These are phyloP conservation scores for Carettochelys insculpta DNA, from an alignment of 2,113 vertebrate genomes.

Conservation along the genomic window DNA sequence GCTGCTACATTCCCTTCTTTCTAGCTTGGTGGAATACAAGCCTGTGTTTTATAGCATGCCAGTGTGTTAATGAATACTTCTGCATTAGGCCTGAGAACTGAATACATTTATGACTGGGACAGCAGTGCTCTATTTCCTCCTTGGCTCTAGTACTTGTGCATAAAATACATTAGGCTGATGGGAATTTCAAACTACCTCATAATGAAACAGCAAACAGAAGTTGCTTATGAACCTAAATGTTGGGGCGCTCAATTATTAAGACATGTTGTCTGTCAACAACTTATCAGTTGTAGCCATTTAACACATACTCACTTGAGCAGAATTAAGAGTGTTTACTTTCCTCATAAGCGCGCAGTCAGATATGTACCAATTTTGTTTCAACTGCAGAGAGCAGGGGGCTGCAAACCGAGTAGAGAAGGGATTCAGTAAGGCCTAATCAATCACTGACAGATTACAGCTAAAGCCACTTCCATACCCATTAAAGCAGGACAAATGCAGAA, in stretches of 20 bases:
- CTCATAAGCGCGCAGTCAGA: constrained; percentile 90
- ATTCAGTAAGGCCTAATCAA: constrained; percentile 96
- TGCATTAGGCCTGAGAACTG: constrained; percentile 31
- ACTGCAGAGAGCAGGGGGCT: constrained; percentile 83
- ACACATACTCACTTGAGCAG: constrained; percentile 82
- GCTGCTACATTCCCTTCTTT: constrained; percentile 12
- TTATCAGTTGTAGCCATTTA: constrained; percentile 78
- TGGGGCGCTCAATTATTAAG: constrained; percentile 36
- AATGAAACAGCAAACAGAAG: constrained; percentile 24
- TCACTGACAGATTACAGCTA: constrained; percentile 99
- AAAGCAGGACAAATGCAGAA: constrained; percentile 99
- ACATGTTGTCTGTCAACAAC: constrained; percentile 71
- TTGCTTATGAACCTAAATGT: constrained; percentile 38
- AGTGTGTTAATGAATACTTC: constrained; percentile 68
- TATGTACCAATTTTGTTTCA: constrained; percentile 90
- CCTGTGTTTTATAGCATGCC: constrained; percentile 66
- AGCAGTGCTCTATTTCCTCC: constrained; percentile 42
- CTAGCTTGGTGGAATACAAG: constrained; percentile 49
- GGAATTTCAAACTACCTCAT: constrained; percentile 61
- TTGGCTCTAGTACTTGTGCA: constrained; percentile 49
- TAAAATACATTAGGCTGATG: constrained; percentile 65
- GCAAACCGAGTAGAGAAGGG: constrained; percentile 78
- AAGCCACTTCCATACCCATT: constrained; percentile 99
- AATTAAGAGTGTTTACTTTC: constrained; percentile 92
- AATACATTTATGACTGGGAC: constrained; percentile 56